Evolutionary conservation across 2,888 invertebrate genomes (phyloP).

Genomic region (Yponomeuta plumbellus): DNA sequence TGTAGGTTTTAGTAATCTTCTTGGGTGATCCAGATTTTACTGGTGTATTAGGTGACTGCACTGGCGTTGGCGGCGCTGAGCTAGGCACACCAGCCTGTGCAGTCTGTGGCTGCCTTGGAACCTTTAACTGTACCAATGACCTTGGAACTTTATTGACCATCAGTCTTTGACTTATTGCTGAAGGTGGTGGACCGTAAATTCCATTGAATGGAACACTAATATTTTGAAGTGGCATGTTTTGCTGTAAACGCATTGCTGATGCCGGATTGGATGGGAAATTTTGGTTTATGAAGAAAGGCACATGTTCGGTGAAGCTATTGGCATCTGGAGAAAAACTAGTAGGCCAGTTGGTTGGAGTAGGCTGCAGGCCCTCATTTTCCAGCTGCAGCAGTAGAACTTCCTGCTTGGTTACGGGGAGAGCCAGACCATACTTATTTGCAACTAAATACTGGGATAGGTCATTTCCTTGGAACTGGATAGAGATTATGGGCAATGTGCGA

Average conservation of each 20-base stretch:
- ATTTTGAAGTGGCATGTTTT: conserved; percentile 39
- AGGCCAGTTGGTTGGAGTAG: conserved; percentile 42
- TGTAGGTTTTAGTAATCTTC: conserved; percentile 69
- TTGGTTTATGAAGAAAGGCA: conserved; percentile 61
- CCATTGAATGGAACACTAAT: conserved; percentile 52
- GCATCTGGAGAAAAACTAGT: conserved; percentile 42
- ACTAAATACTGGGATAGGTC: conserved; percentile 69
- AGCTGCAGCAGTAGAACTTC: conserved; percentile 52
- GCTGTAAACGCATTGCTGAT: conserved; percentile 60
- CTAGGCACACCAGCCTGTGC: conserved; percentile 45
- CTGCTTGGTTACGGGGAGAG: conserved; percentile 64
- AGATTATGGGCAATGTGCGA: conserved; percentile 57
- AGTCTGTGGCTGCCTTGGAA: conserved; percentile 31
- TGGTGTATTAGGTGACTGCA: conserved; percentile 28
- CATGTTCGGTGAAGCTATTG: conserved; percentile 52
- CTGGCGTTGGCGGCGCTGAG: conserved; percentile 23
- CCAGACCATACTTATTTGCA: conserved; percentile 59
- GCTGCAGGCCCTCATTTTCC: conserved; percentile 37
- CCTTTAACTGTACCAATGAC: conserved; percentile 50
- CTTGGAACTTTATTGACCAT: conserved; percentile 51
- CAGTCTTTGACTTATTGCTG: conserved; percentile 54
- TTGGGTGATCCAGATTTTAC: conserved; percentile 49
- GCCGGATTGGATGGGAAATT: conserved; percentile 65
- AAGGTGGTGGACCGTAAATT: conserved; percentile 37
- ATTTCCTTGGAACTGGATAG: conserved; percentile 63